Evolutionary conservation across 2,113 vertebrate genomes (phyloP), one percentile per base, ranked within the genome.

Genomic region (Gallinago media): DNA sequence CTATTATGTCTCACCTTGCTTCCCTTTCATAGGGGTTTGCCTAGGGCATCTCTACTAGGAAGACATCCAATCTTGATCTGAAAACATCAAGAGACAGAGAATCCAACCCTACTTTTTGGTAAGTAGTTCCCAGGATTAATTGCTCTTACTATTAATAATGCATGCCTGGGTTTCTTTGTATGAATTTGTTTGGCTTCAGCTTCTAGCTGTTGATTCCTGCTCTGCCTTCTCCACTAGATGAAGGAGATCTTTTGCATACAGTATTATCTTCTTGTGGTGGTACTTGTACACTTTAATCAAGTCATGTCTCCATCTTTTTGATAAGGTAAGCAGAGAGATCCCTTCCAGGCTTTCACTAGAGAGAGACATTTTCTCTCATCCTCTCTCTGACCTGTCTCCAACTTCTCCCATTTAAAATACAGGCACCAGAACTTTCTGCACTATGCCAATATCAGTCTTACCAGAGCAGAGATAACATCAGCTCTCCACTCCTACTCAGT

Each of bases 91-190:
- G 90, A 96, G 94, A 65, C 73, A 91, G 79, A 89, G 79, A 92
- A 94, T 93, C 83, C 83, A 93, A 75, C 70, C 83, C 36, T 91
- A 54, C 92, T 93, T 95, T 95, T 90, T 94, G 94, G 90, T 96
- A 92, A 94, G 88, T 88, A 88, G 92, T 96, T 97, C 94, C 94
- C 88, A 96, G 94, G 96, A 93, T 97, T 95, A 96, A 92, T 96
- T 96, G 92, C 85, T 74, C 61, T 88, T 92, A 81, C 94, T 94
- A 93, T 95, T 96, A 95, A 93, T 97, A 95, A 96, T 96, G 88
- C 96, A 95, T 96, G 76, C 96, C 65, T 96, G 63, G 85, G 78
- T 93, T 95, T 92, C 95, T 94, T 94, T 92, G 65, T 92, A 77
- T 71, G 92, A 88, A 94, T 95, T 92, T 90, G 75, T 92, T 86